A percentile compares a stretch with the other conserved stretches of the same genome.
Evolutionary conservation across 2,888 invertebrate species (phyloP).

Genomic region (Cryptophagus acutangulus): DNA sequence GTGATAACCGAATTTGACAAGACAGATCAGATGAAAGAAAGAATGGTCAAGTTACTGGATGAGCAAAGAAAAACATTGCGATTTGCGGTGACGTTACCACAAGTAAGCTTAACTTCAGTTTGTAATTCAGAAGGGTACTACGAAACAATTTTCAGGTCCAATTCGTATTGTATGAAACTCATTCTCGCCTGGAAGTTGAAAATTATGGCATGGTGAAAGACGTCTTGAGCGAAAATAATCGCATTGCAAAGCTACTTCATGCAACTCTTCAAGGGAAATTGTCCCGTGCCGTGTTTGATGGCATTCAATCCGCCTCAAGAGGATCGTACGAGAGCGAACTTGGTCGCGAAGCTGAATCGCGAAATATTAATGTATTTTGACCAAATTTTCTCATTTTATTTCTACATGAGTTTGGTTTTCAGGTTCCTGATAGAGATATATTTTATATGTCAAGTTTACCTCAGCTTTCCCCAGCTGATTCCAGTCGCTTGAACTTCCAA

Average conservation of each 20-base stretch:
- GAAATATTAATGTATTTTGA: constrained; percentile 28
- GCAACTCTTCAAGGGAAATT: constrained; percentile 47
- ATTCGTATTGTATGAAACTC: constrained; percentile 74
- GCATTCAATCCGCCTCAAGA: background rate
- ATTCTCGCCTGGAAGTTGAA: constrained; percentile 70
- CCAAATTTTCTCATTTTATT: no score
- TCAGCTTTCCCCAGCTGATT: constrained; percentile 53
- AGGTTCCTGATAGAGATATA: constrained; percentile 67
- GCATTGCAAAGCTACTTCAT: constrained; percentile 65
- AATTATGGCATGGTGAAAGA: constrained; percentile 68
- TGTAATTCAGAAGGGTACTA: constrained; percentile 1
- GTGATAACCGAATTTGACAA: constrained; percentile 66
- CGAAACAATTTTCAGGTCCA: constrained; percentile 56
- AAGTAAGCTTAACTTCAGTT: constrained; percentile 51
- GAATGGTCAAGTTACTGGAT: constrained; percentile 62
- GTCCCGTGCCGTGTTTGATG: constrained; percentile 11
- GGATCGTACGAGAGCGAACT: background rate
- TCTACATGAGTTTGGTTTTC: constrained; percentile 15
- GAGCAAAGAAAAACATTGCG: constrained; percentile 72
- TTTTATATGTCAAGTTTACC: constrained; percentile 62
- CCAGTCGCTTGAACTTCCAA: constrained; percentile 46
- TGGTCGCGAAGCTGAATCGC: constrained; percentile 16
- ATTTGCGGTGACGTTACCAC: constrained; percentile 72
- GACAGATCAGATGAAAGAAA: constrained; percentile 55
- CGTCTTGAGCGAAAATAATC: constrained; percentile 66